Percentiles rank a stretch among this genome's conserved stretches.
Conservation (phyloP, 2,797 vertebrate species). For the Xyrichtys novacula region DNA sequence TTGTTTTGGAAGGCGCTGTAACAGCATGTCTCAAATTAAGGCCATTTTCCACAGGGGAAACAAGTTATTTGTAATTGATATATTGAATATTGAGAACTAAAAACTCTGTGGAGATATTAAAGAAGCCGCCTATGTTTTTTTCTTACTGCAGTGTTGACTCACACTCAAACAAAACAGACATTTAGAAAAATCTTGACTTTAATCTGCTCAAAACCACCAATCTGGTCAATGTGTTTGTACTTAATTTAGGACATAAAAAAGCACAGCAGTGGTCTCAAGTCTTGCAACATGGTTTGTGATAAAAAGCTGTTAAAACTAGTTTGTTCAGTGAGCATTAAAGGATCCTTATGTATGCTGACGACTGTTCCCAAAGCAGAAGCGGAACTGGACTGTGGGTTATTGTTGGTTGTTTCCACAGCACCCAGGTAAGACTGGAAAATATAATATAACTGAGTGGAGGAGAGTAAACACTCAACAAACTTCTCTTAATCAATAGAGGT, state of each 20-base stretch:
- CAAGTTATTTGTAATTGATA: too few species aligned
- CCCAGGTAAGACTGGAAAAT: slow-evolving; percentile 19
- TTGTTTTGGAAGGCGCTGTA: too few species aligned
- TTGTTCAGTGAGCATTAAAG: not conserved
- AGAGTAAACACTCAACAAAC: slow-evolving; percentile 32
- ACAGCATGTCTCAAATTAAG: too few species aligned
- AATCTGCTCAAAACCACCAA: not conserved
- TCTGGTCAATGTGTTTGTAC: not conserved
- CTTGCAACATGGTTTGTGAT: not conserved
- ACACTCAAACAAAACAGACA: too few species aligned
- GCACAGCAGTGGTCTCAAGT: fast-evolving
- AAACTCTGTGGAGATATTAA: too few species aligned
- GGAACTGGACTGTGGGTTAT: slow-evolving; percentile 7
- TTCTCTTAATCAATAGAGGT: slow-evolving; percentile 26
- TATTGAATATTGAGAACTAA: too few species aligned
- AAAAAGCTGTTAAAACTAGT: not conserved
- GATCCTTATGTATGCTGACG: not conserved
- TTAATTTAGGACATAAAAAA: not conserved
- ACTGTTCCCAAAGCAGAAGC: slow-evolving; percentile 3
- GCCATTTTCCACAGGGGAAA: too few species aligned
- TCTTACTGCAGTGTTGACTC: too few species aligned
- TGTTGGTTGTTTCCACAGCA: slow-evolving; percentile 2
- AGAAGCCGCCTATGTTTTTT: too few species aligned
- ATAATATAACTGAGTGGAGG: too few species aligned
- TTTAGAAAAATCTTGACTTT: not conserved